Evolutionary conservation across 37 sponge, comb jelly and placozoan species (phyloP).

Genomic region (Lycopodina hypogea): DNA sequence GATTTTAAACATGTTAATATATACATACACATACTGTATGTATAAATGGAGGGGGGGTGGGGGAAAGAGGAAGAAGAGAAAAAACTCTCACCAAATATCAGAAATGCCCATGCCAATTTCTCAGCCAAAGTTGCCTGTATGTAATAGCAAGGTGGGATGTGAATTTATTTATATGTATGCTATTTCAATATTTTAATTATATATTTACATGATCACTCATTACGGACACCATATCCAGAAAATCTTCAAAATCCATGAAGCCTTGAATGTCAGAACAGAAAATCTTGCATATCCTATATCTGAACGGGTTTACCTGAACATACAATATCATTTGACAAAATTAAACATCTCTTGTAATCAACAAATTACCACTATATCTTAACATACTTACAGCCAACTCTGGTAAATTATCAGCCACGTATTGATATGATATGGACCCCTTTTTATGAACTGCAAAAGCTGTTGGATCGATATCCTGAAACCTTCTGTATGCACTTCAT

Average conservation of each 20-base stretch:
- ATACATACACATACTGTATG: neutral
- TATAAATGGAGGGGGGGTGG: too few species aligned
- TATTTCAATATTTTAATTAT: too few species aligned
- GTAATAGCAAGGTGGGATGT: too few species aligned
- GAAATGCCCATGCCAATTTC: slow-evolving; percentile 32
- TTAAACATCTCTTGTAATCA: neutral
- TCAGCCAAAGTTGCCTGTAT: slow-evolving; percentile 4
- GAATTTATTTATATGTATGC: neutral
- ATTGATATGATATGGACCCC: neutral
- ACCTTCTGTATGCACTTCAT: slow-evolving; percentile 27
- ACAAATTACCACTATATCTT: neutral
- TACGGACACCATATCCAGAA: slow-evolving; percentile 21
- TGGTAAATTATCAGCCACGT: slow-evolving; percentile 19
- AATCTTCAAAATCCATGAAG: slow-evolving; percentile 42
- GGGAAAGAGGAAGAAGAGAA: too few species aligned
- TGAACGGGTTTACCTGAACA: slow-evolving; percentile 24
- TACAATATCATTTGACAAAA: neutral
- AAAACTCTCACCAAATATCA: slow-evolving; percentile 32
- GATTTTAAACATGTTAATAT: neutral
- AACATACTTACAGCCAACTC: slow-evolving; percentile 12
- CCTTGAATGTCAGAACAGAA: slow-evolving; percentile 26
- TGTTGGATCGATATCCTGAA: slow-evolving; percentile 27
- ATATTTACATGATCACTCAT: slow-evolving; percentile 32
- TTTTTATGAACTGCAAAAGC: slow-evolving; percentile 5
- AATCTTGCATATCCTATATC: slow-evolving; percentile 25